Evolutionary conservation across 2,113 vertebrate genomes (phyloP).

Genomic region (Nibea coibor): DNA sequence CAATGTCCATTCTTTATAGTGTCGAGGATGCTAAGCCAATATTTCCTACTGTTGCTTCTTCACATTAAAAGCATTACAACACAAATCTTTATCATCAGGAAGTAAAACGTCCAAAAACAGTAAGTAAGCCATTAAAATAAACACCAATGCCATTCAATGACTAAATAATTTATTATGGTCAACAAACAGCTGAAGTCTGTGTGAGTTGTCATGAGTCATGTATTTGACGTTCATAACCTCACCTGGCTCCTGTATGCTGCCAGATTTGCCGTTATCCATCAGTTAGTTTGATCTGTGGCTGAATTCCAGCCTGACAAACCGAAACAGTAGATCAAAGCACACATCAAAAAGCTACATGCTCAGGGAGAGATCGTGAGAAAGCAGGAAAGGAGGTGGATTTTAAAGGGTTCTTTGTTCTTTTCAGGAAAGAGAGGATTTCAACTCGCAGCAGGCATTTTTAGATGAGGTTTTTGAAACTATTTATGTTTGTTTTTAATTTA

Average conservation of each 20-base stretch:
- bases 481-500: not conserved
- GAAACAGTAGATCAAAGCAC: constrained; percentile 31
- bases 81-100: too few species aligned
- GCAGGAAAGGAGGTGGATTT: constrained; percentile 20
- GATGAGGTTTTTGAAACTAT: not conserved
- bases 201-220: not conserved
- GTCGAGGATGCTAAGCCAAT: too few species aligned
- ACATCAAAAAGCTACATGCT: not conserved
- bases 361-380: constrained; percentile 1
- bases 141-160: not conserved
- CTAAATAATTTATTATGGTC: not conserved
- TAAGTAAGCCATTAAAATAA: too few species aligned
- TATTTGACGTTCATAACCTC: constrained; percentile 7
- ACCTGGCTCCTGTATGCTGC: constrained; percentile 23
- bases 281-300: constrained; percentile 42
- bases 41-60: not conserved
- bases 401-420: constrained; percentile 8
- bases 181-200: not conserved
- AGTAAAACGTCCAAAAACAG: too few species aligned
- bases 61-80: not conserved
- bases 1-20: too few species aligned
- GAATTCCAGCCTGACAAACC: constrained; percentile 48
- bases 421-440: not conserved
- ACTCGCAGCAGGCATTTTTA: constrained; percentile 8
- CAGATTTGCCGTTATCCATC: constrained; percentile 36